These are phyloP conservation scores for Anisognathus igniventris DNA, from an alignment of 2,797 vertebrate genomes.

Conservation along the genomic window DNA sequence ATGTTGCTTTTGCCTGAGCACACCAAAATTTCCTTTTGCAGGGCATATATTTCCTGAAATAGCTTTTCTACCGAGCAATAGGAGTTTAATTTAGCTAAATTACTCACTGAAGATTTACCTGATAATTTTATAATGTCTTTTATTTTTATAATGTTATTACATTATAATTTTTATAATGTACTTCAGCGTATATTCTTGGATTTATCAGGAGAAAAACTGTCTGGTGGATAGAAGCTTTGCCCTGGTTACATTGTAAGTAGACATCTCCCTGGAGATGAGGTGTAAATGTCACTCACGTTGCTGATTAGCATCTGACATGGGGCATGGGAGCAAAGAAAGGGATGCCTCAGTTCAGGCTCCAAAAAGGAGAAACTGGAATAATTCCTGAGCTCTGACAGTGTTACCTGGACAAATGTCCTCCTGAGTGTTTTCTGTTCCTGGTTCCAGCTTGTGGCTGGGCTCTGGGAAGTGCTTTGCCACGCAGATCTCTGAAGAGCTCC, in stretches of 20 bases:
- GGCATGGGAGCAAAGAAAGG: not conserved
- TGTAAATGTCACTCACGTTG: not conserved
- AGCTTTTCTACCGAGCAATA: not conserved
- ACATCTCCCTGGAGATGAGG: not conserved
- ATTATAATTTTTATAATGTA: not conserved
- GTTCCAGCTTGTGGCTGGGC: not conserved
- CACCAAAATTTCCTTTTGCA: not conserved
- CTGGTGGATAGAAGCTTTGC: not conserved
- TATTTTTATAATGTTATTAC: no score
- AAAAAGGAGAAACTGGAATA: not conserved
- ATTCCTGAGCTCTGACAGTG: not conserved
- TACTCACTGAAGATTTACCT: not conserved
- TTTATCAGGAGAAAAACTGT: not conserved
- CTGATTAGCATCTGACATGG: not conserved
- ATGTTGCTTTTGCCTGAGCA: not conserved
- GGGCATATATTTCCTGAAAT: not conserved
- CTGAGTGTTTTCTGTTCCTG: not conserved
- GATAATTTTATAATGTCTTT: not conserved
- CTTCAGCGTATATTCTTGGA: not conserved
- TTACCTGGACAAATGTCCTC: not conserved
- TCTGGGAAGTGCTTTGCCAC: not conserved
- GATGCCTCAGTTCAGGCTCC: not conserved
- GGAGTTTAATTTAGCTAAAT: not conserved
- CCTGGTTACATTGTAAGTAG: constrained; percentile 50
- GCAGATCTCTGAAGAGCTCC: not conserved